Conservation (phyloP, 2,113 vertebrate genomes). For the Phaethornis superciliosus region DNA sequence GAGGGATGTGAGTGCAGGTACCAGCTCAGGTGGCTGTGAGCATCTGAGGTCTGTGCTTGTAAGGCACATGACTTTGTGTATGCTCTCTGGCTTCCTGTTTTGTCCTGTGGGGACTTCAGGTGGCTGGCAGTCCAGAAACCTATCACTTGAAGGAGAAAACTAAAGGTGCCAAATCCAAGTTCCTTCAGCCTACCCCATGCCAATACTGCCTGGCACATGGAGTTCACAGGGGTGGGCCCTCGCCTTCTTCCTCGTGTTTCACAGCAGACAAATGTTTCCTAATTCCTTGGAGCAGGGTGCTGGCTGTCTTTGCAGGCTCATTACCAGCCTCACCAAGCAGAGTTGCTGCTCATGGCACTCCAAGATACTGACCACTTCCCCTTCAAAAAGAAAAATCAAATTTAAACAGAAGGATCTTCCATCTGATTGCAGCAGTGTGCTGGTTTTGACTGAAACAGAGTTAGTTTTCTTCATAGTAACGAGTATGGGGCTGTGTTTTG, state of each 20-base stretch:
- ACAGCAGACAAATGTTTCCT: background rate
- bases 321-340: background rate
- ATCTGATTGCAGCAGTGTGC: background rate
- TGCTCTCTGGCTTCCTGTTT: background rate
- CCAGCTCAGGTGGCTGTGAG: background rate
- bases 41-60: background rate
- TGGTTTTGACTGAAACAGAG: too few species aligned
- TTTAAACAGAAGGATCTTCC: background rate
- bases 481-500: too few species aligned
- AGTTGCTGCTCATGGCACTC: background rate
- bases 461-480: too few species aligned
- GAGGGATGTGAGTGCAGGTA: background rate
- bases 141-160: background rate
- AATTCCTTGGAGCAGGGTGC: background rate
- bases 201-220: rapidly evolving
- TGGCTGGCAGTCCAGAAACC: background rate
- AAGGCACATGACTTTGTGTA: background rate
- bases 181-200: background rate
- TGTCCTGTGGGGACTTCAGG: background rate
- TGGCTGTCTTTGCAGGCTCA: background rate
- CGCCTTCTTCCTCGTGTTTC: background rate
- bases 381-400: background rate
- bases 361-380: background rate
- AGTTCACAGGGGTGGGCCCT: background rate
- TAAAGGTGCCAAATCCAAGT: background rate